phyloP scores from a whole-genome alignment of 2,113 vertebrate genomes.

The Myiagra hebetior region DNA sequence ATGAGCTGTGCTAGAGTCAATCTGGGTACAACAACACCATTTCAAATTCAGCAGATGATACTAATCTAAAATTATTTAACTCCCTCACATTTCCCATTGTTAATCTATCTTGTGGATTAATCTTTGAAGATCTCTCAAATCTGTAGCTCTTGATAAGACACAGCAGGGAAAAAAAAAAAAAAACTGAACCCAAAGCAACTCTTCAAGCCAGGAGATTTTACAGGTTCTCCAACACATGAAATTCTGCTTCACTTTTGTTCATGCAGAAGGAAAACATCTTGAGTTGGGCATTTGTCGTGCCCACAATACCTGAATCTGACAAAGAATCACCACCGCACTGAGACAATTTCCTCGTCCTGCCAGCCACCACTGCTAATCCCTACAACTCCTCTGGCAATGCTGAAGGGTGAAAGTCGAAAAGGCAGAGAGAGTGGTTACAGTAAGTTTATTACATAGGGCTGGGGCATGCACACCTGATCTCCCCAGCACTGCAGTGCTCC shows the following conservation, averaged over 20 bases:
- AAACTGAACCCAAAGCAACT: neutral
- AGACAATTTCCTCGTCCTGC: neutral
- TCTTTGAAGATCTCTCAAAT: neutral
- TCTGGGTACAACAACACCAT: neutral
- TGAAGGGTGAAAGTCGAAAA: neutral
- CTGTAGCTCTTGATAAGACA: neutral
- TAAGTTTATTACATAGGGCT: neutral
- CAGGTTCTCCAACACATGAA: neutral
- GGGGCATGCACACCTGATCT: neutral
- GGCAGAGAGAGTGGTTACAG: neutral
- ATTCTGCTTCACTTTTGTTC: neutral
- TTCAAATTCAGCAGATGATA: neutral
- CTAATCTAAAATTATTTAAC: neutral
- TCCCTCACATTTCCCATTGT: neutral
- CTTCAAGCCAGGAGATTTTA: neutral
- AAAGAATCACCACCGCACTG: neutral
- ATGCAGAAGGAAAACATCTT: neutral
- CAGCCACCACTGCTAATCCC: neutral
- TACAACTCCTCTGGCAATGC: neutral
- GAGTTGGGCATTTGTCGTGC: neutral
- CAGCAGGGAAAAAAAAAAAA: neutral
- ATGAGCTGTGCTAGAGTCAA: neutral
- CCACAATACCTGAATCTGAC: neutral
- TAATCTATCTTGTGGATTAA: neutral
- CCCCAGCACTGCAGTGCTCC: neutral